phyloP scores from a whole-genome alignment of 2,113 vertebrate species.

The Thinocorus orbignyianus region DNA sequence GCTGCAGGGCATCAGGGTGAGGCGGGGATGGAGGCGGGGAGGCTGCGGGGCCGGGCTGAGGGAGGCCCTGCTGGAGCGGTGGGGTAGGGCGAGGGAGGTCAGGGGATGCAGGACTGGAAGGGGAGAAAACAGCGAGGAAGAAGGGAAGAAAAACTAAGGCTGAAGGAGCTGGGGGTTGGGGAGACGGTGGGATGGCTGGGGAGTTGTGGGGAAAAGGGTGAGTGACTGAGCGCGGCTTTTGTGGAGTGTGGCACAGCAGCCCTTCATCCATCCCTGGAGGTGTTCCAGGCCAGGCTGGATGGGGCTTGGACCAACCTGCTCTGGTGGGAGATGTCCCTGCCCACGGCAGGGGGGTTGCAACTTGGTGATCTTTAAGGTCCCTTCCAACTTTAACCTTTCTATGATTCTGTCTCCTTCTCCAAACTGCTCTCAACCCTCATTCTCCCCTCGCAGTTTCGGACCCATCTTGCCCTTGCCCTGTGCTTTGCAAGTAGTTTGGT shows the following conservation, averaged over 20 bases:
- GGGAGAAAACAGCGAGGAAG: neutral
- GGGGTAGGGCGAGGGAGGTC: neutral
- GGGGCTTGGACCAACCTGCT: no score
- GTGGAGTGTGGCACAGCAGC: neutral
- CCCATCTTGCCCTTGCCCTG: neutral
- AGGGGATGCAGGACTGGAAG: neutral
- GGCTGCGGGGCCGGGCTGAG: neutral
- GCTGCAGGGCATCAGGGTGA: conserved; percentile 92
- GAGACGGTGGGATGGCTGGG: neutral
- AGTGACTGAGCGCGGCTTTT: neutral
- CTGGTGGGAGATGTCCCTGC: no score
- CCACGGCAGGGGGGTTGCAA: no score
- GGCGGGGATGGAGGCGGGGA: neutral
- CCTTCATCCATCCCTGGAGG: no score
- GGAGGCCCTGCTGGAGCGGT: neutral
- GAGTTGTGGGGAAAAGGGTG: neutral
- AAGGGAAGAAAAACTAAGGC: neutral
- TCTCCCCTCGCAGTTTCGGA: rapidly evolving
- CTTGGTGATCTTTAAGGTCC: no score
- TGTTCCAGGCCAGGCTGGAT: no score
- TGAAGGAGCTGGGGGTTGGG: neutral
- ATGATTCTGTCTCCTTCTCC: neutral
- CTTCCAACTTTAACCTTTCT: no score
- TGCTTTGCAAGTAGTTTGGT: neutral
- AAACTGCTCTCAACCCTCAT: rapidly evolving